Evolutionary conservation across 2,888 invertebrate species (phyloP).

Genomic region (Chloromyia formosa): DNA sequence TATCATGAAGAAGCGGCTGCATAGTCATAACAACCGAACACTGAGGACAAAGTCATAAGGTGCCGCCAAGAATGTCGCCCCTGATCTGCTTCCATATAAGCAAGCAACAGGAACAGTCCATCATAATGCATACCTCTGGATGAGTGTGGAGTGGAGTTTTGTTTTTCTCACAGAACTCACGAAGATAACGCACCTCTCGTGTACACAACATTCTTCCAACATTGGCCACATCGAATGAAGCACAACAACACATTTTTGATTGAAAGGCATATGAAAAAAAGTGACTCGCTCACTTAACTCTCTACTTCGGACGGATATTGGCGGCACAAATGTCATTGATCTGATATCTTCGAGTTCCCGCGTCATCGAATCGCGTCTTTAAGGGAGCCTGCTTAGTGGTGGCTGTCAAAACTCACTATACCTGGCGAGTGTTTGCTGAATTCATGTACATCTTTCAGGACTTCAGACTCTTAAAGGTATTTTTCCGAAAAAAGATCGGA

Average conservation of each 20-base stretch:
- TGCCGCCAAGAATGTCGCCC: too few relatives aligned
- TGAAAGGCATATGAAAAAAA: slow-evolving; percentile 13
- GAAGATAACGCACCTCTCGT: too few relatives aligned
- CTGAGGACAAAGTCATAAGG: too few relatives aligned
- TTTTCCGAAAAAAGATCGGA: too few relatives aligned
- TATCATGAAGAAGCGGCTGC: neutral
- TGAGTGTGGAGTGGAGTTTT: neutral
- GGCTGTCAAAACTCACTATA: too few relatives aligned
- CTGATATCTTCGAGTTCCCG: neutral
- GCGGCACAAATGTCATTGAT: slow-evolving; percentile 33
- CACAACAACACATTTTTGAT: slow-evolving; percentile 18
- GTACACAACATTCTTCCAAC: neutral
- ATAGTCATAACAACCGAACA: too few relatives aligned
- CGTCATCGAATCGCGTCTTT: too few relatives aligned
- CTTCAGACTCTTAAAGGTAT: too few relatives aligned
- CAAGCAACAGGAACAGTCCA: neutral
- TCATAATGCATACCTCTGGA: neutral
- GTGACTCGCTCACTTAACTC: neutral
- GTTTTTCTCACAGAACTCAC: neutral
- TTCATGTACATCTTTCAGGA: too few relatives aligned
- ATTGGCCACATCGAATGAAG: neutral
- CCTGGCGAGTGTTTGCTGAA: too few relatives aligned
- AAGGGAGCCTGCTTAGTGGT: too few relatives aligned
- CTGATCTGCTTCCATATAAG: neutral
- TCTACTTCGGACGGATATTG: neutral